A percentile compares a stretch with the other conserved stretches of the same genome.
These are phyloP conservation scores for Euthynnus affinis DNA, from an alignment of 2,797 vertebrate species.

Conservation along the genomic window DNA sequence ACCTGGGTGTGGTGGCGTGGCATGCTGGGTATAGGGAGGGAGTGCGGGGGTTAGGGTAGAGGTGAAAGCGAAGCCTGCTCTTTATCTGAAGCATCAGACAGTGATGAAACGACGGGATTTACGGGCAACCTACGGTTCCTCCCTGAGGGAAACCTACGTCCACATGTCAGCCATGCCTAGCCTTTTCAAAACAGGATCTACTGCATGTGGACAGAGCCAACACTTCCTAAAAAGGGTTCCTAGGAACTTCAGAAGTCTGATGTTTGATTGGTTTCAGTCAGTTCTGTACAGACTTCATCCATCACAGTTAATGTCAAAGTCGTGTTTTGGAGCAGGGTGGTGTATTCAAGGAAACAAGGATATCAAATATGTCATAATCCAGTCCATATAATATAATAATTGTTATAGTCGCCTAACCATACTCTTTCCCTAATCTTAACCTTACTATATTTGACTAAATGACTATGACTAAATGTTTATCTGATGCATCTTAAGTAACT, in stretches of 20 bases:
- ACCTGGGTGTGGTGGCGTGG: constrained; percentile 61
- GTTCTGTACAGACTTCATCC: not conserved
- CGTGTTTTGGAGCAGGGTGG: not conserved
- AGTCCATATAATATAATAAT: no score
- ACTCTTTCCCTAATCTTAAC: not conserved
- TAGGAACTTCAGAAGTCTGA: not conserved
- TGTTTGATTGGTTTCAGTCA: not conserved
- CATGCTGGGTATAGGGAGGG: constrained; percentile 56
- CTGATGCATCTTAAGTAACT: no score
- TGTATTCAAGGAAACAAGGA: not conserved
- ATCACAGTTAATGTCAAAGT: not conserved
- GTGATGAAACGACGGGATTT: constrained; percentile 57
- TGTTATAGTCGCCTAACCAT: not conserved
- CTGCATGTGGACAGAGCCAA: not conserved
- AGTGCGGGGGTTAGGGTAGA: constrained; percentile 51
- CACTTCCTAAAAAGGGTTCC: not conserved
- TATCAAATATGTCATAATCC: no score
- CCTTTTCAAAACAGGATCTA: constrained; percentile 19
- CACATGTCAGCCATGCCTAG: constrained; percentile 14
- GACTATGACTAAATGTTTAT: no score
- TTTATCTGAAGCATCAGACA: constrained; percentile 47
- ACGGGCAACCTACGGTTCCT: constrained; percentile 37
- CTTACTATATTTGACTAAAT: not conserved
- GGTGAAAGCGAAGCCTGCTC: constrained; percentile 45
- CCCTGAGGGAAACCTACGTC: constrained; percentile 20